These are phyloP conservation scores for Aphelenchoides fujianensis DNA, from an alignment of 1,140 invertebrate genomes.

Conservation along the genomic window DNA sequence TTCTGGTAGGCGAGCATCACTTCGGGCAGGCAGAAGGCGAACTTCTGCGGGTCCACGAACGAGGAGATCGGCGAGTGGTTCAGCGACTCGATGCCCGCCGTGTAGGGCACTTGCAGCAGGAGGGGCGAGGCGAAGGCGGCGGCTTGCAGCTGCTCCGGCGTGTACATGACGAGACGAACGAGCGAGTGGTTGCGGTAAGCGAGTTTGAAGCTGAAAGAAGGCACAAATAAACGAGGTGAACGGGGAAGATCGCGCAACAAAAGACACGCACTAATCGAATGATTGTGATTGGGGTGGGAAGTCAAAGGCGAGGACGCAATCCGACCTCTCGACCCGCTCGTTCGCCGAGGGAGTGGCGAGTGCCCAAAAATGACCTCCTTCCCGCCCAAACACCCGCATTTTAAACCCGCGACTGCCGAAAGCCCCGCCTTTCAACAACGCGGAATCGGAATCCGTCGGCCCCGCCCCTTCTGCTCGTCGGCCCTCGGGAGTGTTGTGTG, in stretches of 20 bases:
- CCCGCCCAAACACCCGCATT: too few relatives aligned
- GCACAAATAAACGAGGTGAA: not conserved
- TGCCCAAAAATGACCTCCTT: too few relatives aligned
- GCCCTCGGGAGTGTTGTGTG: too few relatives aligned
- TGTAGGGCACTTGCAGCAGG: conserved; percentile 10
- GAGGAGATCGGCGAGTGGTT: conserved; percentile 14
- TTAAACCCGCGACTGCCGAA: too few relatives aligned
- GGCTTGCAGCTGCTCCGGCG: not conserved
- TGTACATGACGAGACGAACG: not conserved
- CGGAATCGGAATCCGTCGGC: too few relatives aligned
- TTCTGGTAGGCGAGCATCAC: not conserved
- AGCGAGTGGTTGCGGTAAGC: not conserved
- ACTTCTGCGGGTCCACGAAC: conserved; percentile 5
- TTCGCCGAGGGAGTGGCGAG: too few relatives aligned
- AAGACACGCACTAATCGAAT: not conserved
- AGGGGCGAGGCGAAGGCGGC: not conserved
- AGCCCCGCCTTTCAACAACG: too few relatives aligned
- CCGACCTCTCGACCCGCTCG: too few relatives aligned
- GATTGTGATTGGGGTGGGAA: too few relatives aligned
- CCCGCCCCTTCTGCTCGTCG: too few relatives aligned
- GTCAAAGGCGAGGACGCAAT: too few relatives aligned
- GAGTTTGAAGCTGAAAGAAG: conserved; percentile 7
- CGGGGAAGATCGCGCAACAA: not conserved
- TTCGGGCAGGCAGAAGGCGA: conserved; percentile 15
- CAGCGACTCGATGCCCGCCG: not conserved